These are phyloP conservation scores for Branchipolynoe longqiensis DNA, from an alignment of 2,888 invertebrate species.

Conservation along the genomic window DNA sequence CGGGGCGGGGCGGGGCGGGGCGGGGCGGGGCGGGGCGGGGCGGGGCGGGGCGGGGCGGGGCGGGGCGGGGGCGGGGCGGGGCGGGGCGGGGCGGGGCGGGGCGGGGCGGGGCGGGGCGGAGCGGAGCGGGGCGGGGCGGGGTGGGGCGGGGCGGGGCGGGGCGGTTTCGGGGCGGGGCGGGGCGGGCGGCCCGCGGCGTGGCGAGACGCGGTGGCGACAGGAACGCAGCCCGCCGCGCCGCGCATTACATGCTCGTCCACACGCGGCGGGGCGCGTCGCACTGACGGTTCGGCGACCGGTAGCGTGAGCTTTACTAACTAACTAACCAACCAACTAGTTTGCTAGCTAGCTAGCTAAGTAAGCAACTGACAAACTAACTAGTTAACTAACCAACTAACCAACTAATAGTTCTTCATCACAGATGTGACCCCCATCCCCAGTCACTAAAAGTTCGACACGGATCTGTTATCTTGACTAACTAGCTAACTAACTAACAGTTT, in stretches of 20 bases:
- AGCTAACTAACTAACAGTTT: no score
- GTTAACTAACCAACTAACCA: no score
- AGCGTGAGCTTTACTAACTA: no score
- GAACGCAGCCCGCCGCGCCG: conserved; percentile 31
- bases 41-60: not conserved
- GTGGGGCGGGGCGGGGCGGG: not conserved
- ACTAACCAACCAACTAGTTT: no score
- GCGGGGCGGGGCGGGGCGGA: not conserved
- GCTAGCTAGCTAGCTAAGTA: no score
- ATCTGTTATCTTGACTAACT: no score
- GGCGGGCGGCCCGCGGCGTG: not conserved
- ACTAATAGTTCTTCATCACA: no score
- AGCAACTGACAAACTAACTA: no score
- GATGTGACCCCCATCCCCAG: no score
- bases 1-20: conserved; percentile 40
- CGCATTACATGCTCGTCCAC: conserved; percentile 52
- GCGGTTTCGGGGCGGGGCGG: conserved; percentile 14
- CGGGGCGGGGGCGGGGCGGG: conserved; percentile 24
- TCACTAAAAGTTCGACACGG: no score
- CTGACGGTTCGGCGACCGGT: no score
- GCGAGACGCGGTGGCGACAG: conserved; percentile 51
- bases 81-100: not conserved
- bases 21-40: not conserved
- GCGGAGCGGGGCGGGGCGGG: conserved; percentile 36
- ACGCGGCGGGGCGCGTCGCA: conserved; percentile 15